Evolutionary conservation across 2,797 vertebrate species (phyloP).

Genomic region (Coranthus polyacanthus): DNA sequence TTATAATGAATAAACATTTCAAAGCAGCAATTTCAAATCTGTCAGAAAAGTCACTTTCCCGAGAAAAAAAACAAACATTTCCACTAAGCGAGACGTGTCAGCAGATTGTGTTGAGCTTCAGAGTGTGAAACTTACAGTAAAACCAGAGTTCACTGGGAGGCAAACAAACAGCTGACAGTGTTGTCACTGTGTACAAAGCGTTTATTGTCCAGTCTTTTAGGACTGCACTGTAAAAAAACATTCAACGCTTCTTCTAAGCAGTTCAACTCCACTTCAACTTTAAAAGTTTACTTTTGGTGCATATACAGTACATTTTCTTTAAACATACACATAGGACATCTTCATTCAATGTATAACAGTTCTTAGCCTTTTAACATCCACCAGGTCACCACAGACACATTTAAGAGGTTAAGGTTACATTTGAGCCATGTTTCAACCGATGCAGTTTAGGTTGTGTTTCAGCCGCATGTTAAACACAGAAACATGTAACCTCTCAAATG

Average conservation of each 20-base stretch:
- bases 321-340: conserved; percentile 24
- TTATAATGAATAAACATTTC: conserved; percentile 17
- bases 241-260: background rate
- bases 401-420: no score
- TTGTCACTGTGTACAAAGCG: conserved; percentile 4
- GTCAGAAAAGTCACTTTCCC: background rate
- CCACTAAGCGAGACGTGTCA: background rate
- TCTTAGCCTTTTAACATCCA: background rate
- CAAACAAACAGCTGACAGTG: background rate
- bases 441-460: no score
- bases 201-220: conserved; percentile 41
- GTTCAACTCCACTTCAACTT: conserved; percentile 25
- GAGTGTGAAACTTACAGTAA: background rate
- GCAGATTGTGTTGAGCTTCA: background rate
- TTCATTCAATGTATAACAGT: conserved; percentile 19
- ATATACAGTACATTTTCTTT: conserved; percentile 10
- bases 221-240: conserved; percentile 7
- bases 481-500: no score
- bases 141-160: background rate
- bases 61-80: conserved; percentile 1
- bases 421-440: no score
- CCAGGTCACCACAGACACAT: no score
- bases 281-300: conserved; percentile 6
- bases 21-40: conserved; percentile 14
- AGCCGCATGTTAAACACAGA: no score